phyloP scores from a whole-genome alignment of 2,888 invertebrate species.

The Netelia inedita region DNA sequence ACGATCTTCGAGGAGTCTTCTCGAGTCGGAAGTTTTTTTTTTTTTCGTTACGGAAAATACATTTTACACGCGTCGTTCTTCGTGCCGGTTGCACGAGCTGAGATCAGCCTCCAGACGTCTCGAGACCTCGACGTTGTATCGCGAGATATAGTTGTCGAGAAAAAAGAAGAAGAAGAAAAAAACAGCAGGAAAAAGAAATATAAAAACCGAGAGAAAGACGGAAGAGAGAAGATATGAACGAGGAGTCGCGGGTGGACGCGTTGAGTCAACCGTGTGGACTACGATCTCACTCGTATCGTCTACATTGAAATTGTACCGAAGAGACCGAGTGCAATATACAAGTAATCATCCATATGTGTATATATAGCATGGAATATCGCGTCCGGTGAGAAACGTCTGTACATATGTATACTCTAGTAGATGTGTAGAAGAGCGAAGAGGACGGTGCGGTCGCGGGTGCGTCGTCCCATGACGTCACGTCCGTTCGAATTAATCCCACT shows the following conservation, averaged over 20 bases:
- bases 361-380: conserved; percentile 4
- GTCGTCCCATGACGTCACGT: conserved; percentile 61
- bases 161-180: conserved; percentile 11
- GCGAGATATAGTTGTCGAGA: conserved; percentile 3
- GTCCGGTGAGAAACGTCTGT: conserved; percentile 51
- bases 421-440: conserved; percentile 12
- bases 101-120: conserved; percentile 46
- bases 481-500: conserved; percentile 48
- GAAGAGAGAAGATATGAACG: conserved; percentile 9
- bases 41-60: conserved; percentile 2
- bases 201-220: not conserved
- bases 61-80: no score
- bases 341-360: not conserved
- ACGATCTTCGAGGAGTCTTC: not conserved
- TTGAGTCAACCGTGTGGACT: not conserved
- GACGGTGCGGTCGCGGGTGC: conserved; percentile 39
- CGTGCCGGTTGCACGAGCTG: conserved; percentile 1
- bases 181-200: not conserved
- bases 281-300: conserved; percentile 9
- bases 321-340: not conserved
- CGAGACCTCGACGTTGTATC: conserved; percentile 40
- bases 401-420: not conserved
- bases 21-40: not conserved
- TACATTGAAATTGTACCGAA: conserved; percentile 14
- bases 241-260: conserved; percentile 14